Evolutionary conservation across 2,113 vertebrate species (phyloP).

Genomic region (Pangasianodon hypophthalmus): DNA sequence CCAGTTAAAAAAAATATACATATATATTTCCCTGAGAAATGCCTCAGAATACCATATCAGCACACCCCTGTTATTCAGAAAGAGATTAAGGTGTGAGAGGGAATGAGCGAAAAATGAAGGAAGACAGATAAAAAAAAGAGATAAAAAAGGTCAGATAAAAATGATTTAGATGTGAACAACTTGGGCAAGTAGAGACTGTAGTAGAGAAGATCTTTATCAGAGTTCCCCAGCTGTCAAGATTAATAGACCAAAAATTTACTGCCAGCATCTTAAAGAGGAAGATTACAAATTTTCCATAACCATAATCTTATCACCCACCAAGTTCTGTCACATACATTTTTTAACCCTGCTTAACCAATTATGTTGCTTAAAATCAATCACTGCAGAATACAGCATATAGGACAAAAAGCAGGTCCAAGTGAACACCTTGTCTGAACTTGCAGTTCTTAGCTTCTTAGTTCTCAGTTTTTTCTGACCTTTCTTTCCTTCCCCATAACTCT

Average conservation of each 20-base stretch:
- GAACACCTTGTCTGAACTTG: conserved; percentile 37
- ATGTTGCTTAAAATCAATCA: conserved; percentile 34
- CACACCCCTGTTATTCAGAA: conserved; percentile 68
- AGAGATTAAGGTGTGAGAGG: conserved; percentile 52
- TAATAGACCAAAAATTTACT: conserved; percentile 33
- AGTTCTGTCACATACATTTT: conserved; percentile 20
- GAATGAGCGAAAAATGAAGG: neutral
- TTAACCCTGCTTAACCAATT: conserved; percentile 31
- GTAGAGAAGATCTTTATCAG: conserved; percentile 19
- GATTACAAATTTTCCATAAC: conserved; percentile 15
- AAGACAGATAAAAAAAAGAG: neutral
- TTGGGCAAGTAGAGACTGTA: conserved; percentile 15
- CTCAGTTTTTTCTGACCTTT: conserved; percentile 50
- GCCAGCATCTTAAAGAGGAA: conserved; percentile 18
- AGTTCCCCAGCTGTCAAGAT: conserved; percentile 14
- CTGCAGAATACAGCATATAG: conserved; percentile 11
- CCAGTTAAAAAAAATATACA: conserved; percentile 65
- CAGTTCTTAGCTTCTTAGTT: conserved; percentile 51
- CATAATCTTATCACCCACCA: conserved; percentile 6
- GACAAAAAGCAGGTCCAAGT: conserved; percentile 34
- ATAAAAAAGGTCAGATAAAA: conserved; percentile 8
- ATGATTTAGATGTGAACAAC: conserved; percentile 25
- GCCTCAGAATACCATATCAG: conserved; percentile 70
- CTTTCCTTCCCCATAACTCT: conserved; percentile 54
- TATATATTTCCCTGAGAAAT: conserved; percentile 72